Evolutionary conservation across 2,888 invertebrate genomes (phyloP).

Genomic region (Coleophora deauratella): DNA sequence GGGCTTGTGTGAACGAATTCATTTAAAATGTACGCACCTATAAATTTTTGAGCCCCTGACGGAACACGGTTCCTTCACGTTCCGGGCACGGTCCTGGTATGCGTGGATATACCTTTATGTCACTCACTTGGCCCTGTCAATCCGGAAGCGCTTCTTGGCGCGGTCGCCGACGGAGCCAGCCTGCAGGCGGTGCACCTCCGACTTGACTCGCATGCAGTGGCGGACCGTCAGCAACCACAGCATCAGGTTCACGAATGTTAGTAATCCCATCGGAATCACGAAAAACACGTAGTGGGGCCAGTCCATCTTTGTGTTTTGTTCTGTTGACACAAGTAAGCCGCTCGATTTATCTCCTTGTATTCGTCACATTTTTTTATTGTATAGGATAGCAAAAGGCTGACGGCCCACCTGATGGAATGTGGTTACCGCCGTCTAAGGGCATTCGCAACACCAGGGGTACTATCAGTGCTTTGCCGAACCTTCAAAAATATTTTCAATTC

Average conservation of each 20-base stretch:
- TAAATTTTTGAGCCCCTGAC: too few relatives aligned
- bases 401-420: too few relatives aligned
- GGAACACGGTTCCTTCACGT: too few relatives aligned
- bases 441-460: too few relatives aligned
- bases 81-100: too few relatives aligned
- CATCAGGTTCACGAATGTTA: constrained; percentile 77
- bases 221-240: constrained; percentile 80
- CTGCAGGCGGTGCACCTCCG: constrained; percentile 81
- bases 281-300: constrained; percentile 77
- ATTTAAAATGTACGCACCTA: too few relatives aligned
- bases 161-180: constrained; percentile 76
- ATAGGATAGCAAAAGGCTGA: too few relatives aligned
- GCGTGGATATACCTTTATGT: too few relatives aligned
- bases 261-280: constrained; percentile 76
- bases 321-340: constrained; percentile 19
- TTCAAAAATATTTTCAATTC: too few relatives aligned
- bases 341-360: neutral
- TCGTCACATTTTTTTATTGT: neutral
- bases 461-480: too few relatives aligned
- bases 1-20: too few relatives aligned
- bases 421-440: too few relatives aligned
- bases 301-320: constrained; percentile 45
- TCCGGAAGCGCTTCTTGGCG: constrained; percentile 75
- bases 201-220: constrained; percentile 82
- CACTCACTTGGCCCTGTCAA: constrained; percentile 80